These are phyloP conservation scores for Chalcis sispes DNA, from an alignment of 2,888 invertebrate species.

Conservation along the genomic window DNA sequence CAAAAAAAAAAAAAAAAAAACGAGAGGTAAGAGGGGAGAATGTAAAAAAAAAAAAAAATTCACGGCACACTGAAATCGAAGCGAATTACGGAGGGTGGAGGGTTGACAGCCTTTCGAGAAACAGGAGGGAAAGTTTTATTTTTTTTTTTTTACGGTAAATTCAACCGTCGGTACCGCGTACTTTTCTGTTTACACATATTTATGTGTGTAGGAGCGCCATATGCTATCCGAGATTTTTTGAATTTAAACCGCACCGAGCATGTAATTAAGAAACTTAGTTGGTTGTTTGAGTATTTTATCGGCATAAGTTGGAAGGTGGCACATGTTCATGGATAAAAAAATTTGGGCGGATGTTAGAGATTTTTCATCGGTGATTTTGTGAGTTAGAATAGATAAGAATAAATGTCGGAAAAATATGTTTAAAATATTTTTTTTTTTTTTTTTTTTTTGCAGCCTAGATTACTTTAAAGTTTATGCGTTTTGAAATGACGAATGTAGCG, in stretches of 20 bases:
- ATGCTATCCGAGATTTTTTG: conserved; percentile 9
- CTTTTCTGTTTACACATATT: not conserved
- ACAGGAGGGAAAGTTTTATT: conserved; percentile 5
- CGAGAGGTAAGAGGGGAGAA: not conserved
- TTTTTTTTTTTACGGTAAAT: not conserved
- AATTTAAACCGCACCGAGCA: conserved; percentile 30
- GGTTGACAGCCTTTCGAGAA: not conserved
- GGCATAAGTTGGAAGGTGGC: not conserved
- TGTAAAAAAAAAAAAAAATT: conserved; percentile 4
- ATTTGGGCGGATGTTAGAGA: not conserved
- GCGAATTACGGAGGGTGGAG: not conserved
- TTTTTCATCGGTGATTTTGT: no score
- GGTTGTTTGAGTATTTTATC: no score
- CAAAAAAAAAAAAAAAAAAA: not conserved
- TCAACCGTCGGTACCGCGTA: conserved; percentile 4
- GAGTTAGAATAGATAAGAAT: no score
- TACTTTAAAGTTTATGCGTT: no score
- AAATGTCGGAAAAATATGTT: no score
- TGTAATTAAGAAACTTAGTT: conserved; percentile 39
- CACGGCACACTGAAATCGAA: conserved; percentile 10
- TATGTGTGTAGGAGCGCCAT: not conserved
- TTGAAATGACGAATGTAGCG: no score
- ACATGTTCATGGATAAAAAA: conserved; percentile 9
- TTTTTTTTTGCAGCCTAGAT: no score
- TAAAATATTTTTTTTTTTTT: no score